Evolutionary conservation across 2,797 vertebrate species (phyloP).

Genomic region (Jordanella pulchra): DNA sequence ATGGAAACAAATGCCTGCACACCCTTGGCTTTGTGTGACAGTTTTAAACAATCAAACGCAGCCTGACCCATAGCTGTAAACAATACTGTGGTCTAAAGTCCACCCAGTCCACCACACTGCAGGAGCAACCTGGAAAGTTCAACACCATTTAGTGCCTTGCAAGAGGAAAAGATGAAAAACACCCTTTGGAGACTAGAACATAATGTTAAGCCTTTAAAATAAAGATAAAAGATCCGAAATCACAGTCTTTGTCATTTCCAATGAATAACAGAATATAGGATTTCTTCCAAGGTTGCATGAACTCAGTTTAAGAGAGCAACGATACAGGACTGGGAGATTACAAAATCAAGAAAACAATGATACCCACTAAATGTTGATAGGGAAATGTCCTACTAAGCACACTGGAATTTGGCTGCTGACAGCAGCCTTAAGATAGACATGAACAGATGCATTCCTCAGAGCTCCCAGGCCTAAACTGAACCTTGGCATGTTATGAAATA

Average conservation of each 20-base stretch:
- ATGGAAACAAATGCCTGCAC: constrained; percentile 49
- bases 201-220: background rate
- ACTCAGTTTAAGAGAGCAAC: constrained; percentile 13
- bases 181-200: background rate
- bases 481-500: constrained; percentile 10
- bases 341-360: constrained; percentile 55
- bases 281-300: constrained; percentile 29
- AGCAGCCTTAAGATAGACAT: constrained; percentile 40
- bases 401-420: constrained; percentile 50
- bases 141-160: constrained; percentile 3
- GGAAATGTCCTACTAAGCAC: constrained; percentile 39
- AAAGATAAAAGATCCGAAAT: background rate
- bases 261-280: background rate
- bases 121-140: constrained; percentile 29
- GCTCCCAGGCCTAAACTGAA: constrained; percentile 28
- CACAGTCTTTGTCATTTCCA: background rate
- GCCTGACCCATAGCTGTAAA: constrained; percentile 66
- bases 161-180: constrained; percentile 13
- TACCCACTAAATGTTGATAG: constrained; percentile 51
- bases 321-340: constrained; percentile 38
- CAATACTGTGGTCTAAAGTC: constrained; percentile 71
- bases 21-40: constrained; percentile 47
- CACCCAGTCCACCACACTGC: constrained; percentile 29
- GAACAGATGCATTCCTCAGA: constrained; percentile 49
- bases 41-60: constrained; percentile 55